Evolutionary conservation across 1,140 invertebrate genomes (phyloP).

Genomic region (Lordiphosa mommai): DNA sequence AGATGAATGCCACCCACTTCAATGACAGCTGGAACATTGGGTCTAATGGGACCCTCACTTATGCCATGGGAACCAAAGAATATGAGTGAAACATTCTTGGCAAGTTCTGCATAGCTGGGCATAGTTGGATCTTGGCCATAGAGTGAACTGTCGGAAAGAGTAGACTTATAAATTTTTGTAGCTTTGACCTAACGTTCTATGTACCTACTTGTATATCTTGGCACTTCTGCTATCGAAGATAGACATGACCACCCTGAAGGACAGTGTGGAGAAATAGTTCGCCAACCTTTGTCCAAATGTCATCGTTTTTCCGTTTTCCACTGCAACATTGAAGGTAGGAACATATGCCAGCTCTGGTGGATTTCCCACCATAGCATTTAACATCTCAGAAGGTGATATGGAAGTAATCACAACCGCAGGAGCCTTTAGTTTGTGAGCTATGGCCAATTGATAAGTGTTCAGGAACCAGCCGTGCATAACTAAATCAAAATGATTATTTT

Average conservation of each 20-base stretch:
- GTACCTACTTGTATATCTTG: neutral
- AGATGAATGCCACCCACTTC: conserved; percentile 78
- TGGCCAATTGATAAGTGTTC: conserved; percentile 50
- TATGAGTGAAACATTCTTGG: conserved; percentile 32
- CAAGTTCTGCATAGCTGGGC: conserved; percentile 14
- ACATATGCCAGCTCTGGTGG: conserved; percentile 48
- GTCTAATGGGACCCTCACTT: conserved; percentile 38
- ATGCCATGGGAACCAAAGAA: conserved; percentile 25
- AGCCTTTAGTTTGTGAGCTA: conserved; percentile 57
- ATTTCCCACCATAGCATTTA: conserved; percentile 42
- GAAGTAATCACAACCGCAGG: conserved; percentile 38
- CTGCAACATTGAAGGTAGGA: conserved; percentile 11
- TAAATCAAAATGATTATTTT: conserved; percentile 53
- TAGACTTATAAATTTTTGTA: no score
- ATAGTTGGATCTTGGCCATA: conserved; percentile 4
- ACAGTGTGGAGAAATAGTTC: conserved; percentile 1
- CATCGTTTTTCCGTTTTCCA: conserved; percentile 18
- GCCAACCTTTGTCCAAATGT: conserved; percentile 15
- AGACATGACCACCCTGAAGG: neutral
- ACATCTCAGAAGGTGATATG: conserved; percentile 21
- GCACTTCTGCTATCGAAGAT: neutral
- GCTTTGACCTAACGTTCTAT: neutral
- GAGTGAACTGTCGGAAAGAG: neutral
- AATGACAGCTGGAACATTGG: conserved; percentile 61
- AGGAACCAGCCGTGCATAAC: conserved; percentile 51